Percentiles rank a stretch among this genome's conserved stretches.
Evolutionary conservation across 1,140 invertebrate genomes (phyloP).

Genomic region (Papilio dardanus): DNA sequence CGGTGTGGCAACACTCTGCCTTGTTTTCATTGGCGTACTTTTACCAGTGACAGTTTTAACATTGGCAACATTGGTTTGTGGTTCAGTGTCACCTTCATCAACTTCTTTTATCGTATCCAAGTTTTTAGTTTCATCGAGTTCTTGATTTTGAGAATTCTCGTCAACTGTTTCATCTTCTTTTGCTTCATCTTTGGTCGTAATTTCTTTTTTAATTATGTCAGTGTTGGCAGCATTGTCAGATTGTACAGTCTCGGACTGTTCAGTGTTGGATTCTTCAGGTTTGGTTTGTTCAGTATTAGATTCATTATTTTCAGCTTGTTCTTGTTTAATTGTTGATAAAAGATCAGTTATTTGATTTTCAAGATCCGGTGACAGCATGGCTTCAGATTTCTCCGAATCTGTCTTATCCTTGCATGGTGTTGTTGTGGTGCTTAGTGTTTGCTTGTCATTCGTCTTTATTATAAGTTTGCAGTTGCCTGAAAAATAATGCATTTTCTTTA

Average conservation of each 20-base stretch:
- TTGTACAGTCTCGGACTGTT: neutral
- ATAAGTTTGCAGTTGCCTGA: constrained; percentile 53
- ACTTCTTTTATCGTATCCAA: constrained; percentile 30
- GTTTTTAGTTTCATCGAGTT: neutral
- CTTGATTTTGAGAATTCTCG: constrained; percentile 8
- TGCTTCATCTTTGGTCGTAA: neutral
- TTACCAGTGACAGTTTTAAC: constrained; percentile 42
- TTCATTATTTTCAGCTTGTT: constrained; percentile 41
- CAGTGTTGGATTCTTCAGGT: neutral
- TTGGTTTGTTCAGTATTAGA: neutral
- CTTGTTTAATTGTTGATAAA: constrained; percentile 50
- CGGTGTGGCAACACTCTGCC: constrained; percentile 54
- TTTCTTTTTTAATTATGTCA: neutral
- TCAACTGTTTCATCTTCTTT: constrained; percentile 28
- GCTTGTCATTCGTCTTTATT: constrained; percentile 53
- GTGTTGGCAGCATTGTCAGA: too few species aligned
- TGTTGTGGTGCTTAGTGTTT: constrained; percentile 32
- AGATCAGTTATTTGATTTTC: constrained; percentile 60
- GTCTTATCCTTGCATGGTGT: constrained; percentile 20
- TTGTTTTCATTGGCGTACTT: constrained; percentile 54
- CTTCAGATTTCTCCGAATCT: constrained; percentile 17
- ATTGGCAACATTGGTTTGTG: constrained; percentile 29
- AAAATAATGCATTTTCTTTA: constrained; percentile 14
- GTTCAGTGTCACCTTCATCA: constrained; percentile 8
- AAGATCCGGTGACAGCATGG: constrained; percentile 41